These are phyloP conservation scores for Melinaea menophilus DNA, from an alignment of 2,888 invertebrate species.

Conservation along the genomic window DNA sequence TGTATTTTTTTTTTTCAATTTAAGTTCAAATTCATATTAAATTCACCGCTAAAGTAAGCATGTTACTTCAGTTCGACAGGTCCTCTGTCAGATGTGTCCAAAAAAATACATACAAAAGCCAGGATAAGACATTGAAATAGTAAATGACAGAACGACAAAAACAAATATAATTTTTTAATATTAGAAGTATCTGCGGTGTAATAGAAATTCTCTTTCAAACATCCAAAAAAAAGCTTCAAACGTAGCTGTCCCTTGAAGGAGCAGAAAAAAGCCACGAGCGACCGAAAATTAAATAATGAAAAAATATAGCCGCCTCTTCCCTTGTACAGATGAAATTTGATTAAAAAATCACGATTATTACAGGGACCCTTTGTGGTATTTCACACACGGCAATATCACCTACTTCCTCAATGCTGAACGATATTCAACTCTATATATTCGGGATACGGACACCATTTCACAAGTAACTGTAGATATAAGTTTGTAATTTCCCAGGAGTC, in stretches of 20 bases:
- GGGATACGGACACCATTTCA: conserved; percentile 27
- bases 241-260: conserved; percentile 69
- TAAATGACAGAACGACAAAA: too few species aligned
- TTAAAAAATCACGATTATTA: conserved; percentile 80
- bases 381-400: conserved; percentile 43
- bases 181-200: conserved; percentile 40
- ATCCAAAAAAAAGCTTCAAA: conserved; percentile 68
- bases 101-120: too few species aligned
- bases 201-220: conserved; percentile 44
- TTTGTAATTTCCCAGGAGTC: conserved; percentile 63
- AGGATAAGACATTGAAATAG: too few species aligned
- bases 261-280: conserved; percentile 61
- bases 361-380: conserved; percentile 62
- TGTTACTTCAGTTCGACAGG: too few species aligned
- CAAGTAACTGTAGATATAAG: conserved; percentile 38
- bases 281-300: conserved; percentile 78
- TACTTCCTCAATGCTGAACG: conserved; percentile 18
- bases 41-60: too few species aligned
- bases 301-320: conserved; percentile 76
- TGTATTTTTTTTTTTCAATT: too few species aligned
- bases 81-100: too few species aligned
- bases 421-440: conserved; percentile 33
- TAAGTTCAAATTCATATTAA: too few species aligned
- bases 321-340: conserved; percentile 78
- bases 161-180: background rate